Evolutionary conservation across 53 echinoderm and acorn worm species (phyloP), one percentile per base, ranked within the genome.

Genomic region (Antedon mediterranea): DNA sequence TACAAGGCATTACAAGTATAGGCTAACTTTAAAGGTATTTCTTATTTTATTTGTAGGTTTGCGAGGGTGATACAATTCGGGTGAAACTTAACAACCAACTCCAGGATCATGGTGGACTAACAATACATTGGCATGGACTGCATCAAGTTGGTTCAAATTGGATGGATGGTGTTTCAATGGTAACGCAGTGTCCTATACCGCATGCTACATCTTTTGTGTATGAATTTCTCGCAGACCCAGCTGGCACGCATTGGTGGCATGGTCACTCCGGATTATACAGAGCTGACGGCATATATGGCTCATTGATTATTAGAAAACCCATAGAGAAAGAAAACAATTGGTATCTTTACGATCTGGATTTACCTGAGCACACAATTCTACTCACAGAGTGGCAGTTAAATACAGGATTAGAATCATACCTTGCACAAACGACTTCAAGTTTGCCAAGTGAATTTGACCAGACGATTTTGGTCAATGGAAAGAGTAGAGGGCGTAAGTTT

Each of bases 201-300:
- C 77, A 34, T 32, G 78, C 42, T 4, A 73, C 37, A 42, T 57
- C 57, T 57, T 76, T 76, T 33, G 34, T 33, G 4, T 76, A 76
- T n/a, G 34, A 76, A 8, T 76, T 76, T 33, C 76, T 34, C 0
- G 76, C 76, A 14, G 18, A 57, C 3, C 57, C 57, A 57, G 57
- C 57, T 18, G 57, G 57, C 9, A 57, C 57, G 2, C 57, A 57
- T 26, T 76, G 88, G 83, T 98, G 98, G 98, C 98, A 98, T 76
- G 82, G 88, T 0, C 98, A 98, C 75, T 75, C 92, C 31, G 98
- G 98, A 9, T 75, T 93, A 78, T 93, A 98, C 32, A 79, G 98
- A n/a, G 90, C 90, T 0, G 98, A 98, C 72, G 98, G 98, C 0
- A 80, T 93, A 18, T 90, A 82, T 71, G 98, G 98, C 26, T 77